Conservation (phyloP, 2,888 invertebrate species). For the Nesidiocoris tenuis region DNA sequence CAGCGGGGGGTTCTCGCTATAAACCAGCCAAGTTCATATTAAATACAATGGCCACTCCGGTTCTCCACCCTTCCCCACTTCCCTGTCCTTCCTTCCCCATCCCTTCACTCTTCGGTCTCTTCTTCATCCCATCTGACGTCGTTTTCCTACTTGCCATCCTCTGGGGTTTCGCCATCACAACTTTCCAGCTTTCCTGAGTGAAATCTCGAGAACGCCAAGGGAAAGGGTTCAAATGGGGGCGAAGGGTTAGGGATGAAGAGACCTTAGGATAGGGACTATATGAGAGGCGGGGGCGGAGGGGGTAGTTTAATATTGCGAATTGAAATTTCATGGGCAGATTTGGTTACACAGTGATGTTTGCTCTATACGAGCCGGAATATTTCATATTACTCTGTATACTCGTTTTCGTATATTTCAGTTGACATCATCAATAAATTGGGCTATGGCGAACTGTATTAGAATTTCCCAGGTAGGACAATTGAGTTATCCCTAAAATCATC, state of each 20-base stretch:
- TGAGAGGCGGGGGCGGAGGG: not conserved
- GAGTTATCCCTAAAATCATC: too few species aligned
- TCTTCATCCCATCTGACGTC: not conserved
- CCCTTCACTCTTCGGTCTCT: slow-evolving; percentile 3
- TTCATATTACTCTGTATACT: too few species aligned
- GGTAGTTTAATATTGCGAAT: not conserved
- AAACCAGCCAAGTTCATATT: slow-evolving; percentile 46
- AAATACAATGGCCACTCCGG: slow-evolving; percentile 44
- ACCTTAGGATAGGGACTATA: too few species aligned
- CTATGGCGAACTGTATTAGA: too few species aligned
- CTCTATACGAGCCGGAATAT: not conserved
- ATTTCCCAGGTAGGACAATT: too few species aligned
- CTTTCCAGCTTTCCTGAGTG: not conserved
- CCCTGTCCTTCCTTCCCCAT: slow-evolving; percentile 15
- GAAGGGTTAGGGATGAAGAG: not conserved
- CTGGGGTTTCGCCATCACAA: not conserved
- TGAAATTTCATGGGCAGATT: not conserved
- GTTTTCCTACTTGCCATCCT: not conserved
- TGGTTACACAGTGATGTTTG: not conserved
- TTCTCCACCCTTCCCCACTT: slow-evolving; percentile 4
- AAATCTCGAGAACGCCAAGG: not conserved
- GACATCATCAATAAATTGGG: too few species aligned
- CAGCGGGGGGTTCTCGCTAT: slow-evolving; percentile 37
- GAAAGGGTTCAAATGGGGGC: not conserved
- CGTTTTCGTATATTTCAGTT: too few species aligned